Evolutionary conservation across 37 sponge, comb jelly and placozoan genomes (phyloP).

Genomic region (Mnemiopsis leidyi): DNA sequence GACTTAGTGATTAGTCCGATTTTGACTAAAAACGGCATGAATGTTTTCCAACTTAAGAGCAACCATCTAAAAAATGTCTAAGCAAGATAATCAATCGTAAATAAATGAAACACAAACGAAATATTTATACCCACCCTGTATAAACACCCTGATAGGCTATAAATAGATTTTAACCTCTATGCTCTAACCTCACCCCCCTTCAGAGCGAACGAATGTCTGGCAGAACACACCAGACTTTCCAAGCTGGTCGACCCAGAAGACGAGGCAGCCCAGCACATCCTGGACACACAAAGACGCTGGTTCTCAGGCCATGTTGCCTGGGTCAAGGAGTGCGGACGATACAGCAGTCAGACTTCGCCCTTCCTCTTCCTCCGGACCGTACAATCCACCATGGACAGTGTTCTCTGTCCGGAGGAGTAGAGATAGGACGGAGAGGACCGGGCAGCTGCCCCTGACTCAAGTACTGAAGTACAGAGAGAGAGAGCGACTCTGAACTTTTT

Average conservation of each 20-base stretch:
- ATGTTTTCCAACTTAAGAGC: too few species aligned
- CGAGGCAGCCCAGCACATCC: slow-evolving; percentile 3
- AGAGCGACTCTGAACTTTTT: too few species aligned
- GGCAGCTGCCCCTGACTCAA: background rate
- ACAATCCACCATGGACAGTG: slow-evolving; percentile 24
- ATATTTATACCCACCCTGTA: too few species aligned
- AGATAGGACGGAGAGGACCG: background rate
- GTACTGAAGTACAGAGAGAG: background rate
- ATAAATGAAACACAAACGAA: too few species aligned
- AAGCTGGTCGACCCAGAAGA: background rate
- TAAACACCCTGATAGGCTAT: too few species aligned
- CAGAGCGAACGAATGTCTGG: slow-evolving; percentile 42
- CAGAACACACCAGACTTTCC: background rate
- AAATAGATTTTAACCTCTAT: background rate
- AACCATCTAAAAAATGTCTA: too few species aligned
- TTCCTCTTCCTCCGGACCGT: slow-evolving; percentile 23
- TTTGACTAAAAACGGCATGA: too few species aligned
- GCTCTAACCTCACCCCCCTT: background rate
- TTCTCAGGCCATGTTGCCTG: slow-evolving; percentile 58
- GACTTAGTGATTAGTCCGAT: too few species aligned
- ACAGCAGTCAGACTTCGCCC: slow-evolving; percentile 52
- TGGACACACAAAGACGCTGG: slow-evolving; percentile 47
- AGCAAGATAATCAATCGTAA: too few species aligned
- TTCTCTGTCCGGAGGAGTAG: slow-evolving; percentile 1
- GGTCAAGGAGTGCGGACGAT: slow-evolving; percentile 39